Evolutionary conservation across 1,140 invertebrate genomes (phyloP).

Genomic region (Heterodera schachtii): DNA sequence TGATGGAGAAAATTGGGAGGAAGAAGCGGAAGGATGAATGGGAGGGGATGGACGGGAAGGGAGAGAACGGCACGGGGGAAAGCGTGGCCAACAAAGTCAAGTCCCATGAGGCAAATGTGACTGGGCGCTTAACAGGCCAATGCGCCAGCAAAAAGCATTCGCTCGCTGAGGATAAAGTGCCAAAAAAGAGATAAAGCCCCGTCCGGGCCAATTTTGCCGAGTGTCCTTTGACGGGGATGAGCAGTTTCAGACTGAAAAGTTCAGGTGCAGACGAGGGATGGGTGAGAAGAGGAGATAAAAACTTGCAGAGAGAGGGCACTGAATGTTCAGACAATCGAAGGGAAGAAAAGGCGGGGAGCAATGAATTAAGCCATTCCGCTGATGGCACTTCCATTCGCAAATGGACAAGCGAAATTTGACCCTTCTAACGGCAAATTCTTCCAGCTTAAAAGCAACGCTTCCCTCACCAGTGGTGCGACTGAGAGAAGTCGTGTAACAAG

Average conservation of each 20-base stretch:
- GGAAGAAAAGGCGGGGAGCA: no score
- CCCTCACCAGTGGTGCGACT: not conserved
- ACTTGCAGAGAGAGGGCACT: not conserved
- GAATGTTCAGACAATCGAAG: conserved; percentile 2
- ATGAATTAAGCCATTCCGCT: not conserved
- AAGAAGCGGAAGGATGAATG: not conserved
- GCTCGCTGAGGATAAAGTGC: not conserved
- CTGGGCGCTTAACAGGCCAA: conserved; percentile 6
- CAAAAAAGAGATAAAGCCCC: not conserved
- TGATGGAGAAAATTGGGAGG: not conserved
- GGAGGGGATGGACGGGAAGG: not conserved
- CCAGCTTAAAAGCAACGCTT: not conserved
- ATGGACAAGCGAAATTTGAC: not conserved
- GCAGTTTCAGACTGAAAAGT: not conserved
- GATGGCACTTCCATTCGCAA: not conserved
- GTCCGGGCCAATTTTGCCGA: conserved; percentile 8
- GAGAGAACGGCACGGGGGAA: not conserved
- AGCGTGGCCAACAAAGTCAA: not conserved
- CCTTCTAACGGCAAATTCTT: not conserved
- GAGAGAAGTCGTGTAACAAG: not conserved
- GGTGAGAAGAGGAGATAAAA: not conserved
- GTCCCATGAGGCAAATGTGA: not conserved
- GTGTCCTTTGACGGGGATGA: not conserved
- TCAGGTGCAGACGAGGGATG: no score
- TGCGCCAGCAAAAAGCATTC: not conserved